phyloP scores from a whole-genome alignment of 2,113 vertebrate species.

The Engraulis encrasicolus region DNA sequence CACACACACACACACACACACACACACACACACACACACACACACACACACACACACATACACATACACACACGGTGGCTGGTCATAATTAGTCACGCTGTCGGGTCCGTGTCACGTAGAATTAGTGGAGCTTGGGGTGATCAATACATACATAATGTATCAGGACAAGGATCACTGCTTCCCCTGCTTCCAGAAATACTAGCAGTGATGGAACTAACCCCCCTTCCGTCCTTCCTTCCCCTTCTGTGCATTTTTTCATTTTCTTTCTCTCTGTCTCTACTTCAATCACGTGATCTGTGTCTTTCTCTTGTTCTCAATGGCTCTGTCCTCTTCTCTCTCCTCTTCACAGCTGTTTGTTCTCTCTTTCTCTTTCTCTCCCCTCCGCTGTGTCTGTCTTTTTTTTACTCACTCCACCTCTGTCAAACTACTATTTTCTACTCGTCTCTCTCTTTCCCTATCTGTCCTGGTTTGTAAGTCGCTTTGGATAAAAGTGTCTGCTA shows the following conservation, averaged over 20 bases:
- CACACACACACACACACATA: too few relatives aligned
- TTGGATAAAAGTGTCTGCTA: too few relatives aligned
- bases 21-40: too few relatives aligned
- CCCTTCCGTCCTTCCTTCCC: not conserved
- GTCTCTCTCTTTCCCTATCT: not conserved
- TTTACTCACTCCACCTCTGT: too few relatives aligned
- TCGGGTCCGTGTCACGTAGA: not conserved
- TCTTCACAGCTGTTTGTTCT: too few relatives aligned
- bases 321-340: too few relatives aligned
- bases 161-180: not conserved
- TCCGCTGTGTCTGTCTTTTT: too few relatives aligned
- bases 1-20: too few relatives aligned
- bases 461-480: conserved; percentile 19
- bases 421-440: too few relatives aligned
- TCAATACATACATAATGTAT: conserved; percentile 18
- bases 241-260: not conserved
- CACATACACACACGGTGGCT: too few relatives aligned
- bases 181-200: not conserved
- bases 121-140: not conserved
- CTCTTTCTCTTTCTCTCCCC: too few relatives aligned
- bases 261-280: not conserved
- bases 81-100: not conserved
- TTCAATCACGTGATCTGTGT: too few relatives aligned
- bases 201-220: not conserved
- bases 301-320: not conserved